Evolutionary conservation across 1,140 invertebrate genomes (phyloP).

Genomic region (Atopsyche davidsoni): DNA sequence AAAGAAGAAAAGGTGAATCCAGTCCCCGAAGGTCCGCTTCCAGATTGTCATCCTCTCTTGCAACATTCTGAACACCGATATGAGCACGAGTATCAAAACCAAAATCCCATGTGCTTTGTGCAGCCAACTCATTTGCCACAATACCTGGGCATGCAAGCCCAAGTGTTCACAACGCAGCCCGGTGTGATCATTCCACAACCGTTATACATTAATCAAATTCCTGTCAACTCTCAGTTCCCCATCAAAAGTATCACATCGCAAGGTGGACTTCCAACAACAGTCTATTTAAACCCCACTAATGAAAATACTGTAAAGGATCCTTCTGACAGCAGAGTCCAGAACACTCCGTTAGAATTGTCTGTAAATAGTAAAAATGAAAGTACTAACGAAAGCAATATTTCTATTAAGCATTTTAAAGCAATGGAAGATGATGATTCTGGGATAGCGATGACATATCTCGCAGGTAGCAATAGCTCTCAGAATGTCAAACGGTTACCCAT

Average conservation of each 20-base stretch:
- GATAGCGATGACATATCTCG: conserved; percentile 59
- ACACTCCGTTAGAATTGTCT: background rate
- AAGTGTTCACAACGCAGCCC: conserved; percentile 36
- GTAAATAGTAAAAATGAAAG: conserved; percentile 7
- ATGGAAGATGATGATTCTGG: conserved; percentile 69
- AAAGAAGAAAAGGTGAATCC: conserved; percentile 46
- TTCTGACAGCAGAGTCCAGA: conserved; percentile 2
- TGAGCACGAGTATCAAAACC: conserved; percentile 55
- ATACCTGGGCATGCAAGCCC: conserved; percentile 53
- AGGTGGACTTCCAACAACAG: conserved; percentile 24
- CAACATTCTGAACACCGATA: conserved; percentile 73
- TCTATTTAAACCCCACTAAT: conserved; percentile 24
- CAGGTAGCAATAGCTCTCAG: conserved; percentile 32
- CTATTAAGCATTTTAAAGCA: conserved; percentile 23
- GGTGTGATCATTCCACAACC: conserved; percentile 39
- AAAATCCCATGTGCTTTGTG: conserved; percentile 55
- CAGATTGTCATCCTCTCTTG: conserved; percentile 58
- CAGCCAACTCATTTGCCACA: conserved; percentile 60
- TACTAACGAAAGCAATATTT: conserved; percentile 25
- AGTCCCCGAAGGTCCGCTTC: conserved; percentile 43
- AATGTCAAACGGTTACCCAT: conserved; percentile 62
- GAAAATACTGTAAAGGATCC: background rate
- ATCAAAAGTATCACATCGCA: conserved; percentile 22
- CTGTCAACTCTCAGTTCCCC: conserved; percentile 19
- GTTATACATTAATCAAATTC: conserved; percentile 42